These are phyloP conservation scores for Pseudobourletiella spinata DNA, from an alignment of 1,140 invertebrate species.

Conservation along the genomic window DNA sequence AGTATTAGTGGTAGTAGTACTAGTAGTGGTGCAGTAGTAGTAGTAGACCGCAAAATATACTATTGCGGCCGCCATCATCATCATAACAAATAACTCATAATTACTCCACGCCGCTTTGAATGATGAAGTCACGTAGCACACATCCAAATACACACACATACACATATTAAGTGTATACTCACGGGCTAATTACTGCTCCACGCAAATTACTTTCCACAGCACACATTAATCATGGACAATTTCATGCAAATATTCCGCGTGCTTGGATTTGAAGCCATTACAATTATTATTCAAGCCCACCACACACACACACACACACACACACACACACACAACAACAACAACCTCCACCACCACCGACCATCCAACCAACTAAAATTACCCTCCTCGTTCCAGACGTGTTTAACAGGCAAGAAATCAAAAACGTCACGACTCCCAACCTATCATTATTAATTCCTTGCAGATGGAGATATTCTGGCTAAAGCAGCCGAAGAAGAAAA, in stretches of 20 bases:
- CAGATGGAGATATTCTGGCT: slow-evolving; percentile 10
- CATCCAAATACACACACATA: too few species aligned
- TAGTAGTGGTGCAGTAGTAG: too few species aligned
- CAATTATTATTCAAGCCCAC: too few species aligned
- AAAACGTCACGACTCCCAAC: slow-evolving; percentile 33
- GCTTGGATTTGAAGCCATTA: slow-evolving; percentile 23
- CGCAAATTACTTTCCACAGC: slow-evolving; percentile 27
- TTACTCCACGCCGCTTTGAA: background rate
- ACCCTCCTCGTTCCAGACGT: too few species aligned
- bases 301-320: too few species aligned
- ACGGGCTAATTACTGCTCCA: slow-evolving; percentile 30
- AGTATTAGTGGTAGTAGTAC: too few species aligned
- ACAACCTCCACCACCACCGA: too few species aligned
- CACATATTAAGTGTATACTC: too few species aligned
- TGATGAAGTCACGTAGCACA: slow-evolving; percentile 32
- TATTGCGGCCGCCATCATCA: too few species aligned
- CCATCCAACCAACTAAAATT: slow-evolving; percentile 24
- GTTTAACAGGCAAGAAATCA: slow-evolving; percentile 34
- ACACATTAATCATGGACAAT: slow-evolving; percentile 32
- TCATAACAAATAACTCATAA: background rate
- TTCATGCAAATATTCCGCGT: slow-evolving; percentile 33
- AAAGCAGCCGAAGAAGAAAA: too few species aligned
- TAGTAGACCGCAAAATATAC: too few species aligned
- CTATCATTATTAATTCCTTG: slow-evolving; percentile 22
- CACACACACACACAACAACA: too few species aligned